Base-by-base conservation (phyloP, 2,888 invertebrate genomes). In the Phlogophora meticulosa region DNA sequence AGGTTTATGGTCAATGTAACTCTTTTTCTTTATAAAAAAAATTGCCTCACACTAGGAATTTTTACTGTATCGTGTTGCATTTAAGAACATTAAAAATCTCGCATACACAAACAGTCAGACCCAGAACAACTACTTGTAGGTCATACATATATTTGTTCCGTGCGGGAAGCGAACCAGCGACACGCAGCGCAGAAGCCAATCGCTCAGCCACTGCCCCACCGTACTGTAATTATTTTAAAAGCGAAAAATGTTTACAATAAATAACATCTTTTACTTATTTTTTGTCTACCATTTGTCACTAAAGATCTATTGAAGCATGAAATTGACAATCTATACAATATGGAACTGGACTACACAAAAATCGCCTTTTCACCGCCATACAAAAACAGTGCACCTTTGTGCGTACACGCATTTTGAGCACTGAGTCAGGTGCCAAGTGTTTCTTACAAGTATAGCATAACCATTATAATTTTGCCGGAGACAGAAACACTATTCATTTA, bases 401-500 rank as follows among this genome's bases (percentile, higher is more conserved):
- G 67, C 36, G 34, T 61, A 48, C 43, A 22, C 53, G 56, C 74
- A 63, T 76, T 78, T 72, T 67, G 65, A 53, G 62, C 62, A 75
- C 78, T 80, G 72, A 79, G 78, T 82, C 83, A 85, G 81, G 81
- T 81, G 78, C 61, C 67, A 73, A 83, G 52, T 71, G 72, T 69
- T 72, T 62, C 72, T 63, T 67, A 62, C 64, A 70, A 63, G 49
- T 67, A 67, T 58, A 66, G 55, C 48, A 49, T n/a, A 36, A 60
- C 45, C 52, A 45, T 43, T 57, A 5, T 51, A 64, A 40, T 48
- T 55, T 49, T 62, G 43, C 53, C 38, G n/a, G 32, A 46, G 20
- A 58, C 13, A 11, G 28, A 55, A 66, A 49, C 11, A 11, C 28
- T 15, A 24, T 4, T 0, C 15, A 36, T 11, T 34, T 9, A 9